Percentiles rank a stretch among this genome's conserved stretches.
Evolutionary conservation across 2,797 vertebrate species (phyloP).

Genomic region (Lutjanus campechanus): DNA sequence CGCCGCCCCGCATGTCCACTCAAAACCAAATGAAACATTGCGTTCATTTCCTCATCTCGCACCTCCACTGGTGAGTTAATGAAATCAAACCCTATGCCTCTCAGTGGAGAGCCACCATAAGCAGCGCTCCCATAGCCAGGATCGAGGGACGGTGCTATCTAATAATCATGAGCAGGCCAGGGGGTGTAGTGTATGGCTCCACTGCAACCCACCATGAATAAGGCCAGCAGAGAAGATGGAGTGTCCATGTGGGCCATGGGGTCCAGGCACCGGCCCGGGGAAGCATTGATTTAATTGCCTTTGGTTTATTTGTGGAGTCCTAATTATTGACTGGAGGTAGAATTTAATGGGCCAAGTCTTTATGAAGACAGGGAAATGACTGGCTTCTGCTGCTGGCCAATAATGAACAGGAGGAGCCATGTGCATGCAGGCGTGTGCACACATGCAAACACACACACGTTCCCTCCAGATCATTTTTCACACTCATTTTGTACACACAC

Average conservation of each 20-base stretch:
- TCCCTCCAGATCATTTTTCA: constrained; percentile 95
- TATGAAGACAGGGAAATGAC: constrained; percentile 96
- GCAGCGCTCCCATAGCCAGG: constrained; percentile 62
- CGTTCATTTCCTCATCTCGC: constrained; percentile 76
- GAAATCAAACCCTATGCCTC: constrained; percentile 81
- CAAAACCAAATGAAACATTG: constrained; percentile 83
- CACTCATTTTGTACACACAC: constrained; percentile 90
- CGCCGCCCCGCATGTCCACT: constrained; percentile 73
- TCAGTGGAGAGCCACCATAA: constrained; percentile 82
- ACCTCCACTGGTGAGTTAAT: constrained; percentile 81
- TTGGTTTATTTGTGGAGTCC: constrained; percentile 99
- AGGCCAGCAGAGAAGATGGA: constrained; percentile 85
- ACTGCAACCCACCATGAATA: constrained; percentile 82
- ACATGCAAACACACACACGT: constrained; percentile 66
- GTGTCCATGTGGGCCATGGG: constrained; percentile 92
- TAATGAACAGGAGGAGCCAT: constrained; percentile 90
- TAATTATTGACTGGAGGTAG: constrained; percentile 99
- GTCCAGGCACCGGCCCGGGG: constrained; percentile 86
- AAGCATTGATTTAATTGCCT: constrained; percentile 99
- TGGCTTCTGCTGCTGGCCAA: constrained; percentile 91
- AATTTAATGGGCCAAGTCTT: constrained; percentile 96
- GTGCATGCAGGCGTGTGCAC: constrained; percentile 78
- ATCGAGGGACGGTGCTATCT: constrained; percentile 77
- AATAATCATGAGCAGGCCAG: constrained; percentile 92
- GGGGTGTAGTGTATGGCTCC: constrained; percentile 78